These are phyloP conservation scores for Sepioteuthis lessoniana DNA, from an alignment of 2,888 invertebrate genomes.

Conservation along the genomic window DNA sequence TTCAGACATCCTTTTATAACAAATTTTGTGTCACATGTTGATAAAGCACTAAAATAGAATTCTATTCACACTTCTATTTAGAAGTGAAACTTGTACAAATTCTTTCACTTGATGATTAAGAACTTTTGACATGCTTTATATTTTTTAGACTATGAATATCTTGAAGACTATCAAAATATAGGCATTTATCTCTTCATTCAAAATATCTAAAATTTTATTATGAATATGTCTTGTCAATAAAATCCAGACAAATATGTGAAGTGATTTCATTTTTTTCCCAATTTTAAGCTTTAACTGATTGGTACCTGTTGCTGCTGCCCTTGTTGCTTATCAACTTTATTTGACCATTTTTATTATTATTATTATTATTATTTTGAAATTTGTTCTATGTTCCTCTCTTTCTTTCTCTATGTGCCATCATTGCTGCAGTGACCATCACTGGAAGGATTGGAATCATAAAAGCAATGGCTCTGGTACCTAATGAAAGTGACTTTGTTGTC, in stretches of 20 bases:
- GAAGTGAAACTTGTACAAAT: too few species aligned
- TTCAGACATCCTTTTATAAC: too few species aligned
- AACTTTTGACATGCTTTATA: neutral
- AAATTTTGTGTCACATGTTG: too few species aligned
- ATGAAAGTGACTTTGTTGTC: neutral
- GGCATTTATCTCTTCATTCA: neutral
- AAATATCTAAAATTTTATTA: neutral
- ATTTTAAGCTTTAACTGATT: neutral
- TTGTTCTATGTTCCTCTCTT: neutral
- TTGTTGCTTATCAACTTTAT: neutral
- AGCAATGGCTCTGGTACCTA: neutral
- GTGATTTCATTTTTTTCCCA: neutral
- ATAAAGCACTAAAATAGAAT: too few species aligned
- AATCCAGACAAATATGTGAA: neutral
- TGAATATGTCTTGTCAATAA: neutral
- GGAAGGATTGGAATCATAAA: neutral
- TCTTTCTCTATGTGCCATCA: neutral
- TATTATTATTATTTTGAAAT: neutral
- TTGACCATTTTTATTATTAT: conserved; percentile 8
- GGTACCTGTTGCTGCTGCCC: neutral
- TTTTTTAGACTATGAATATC: neutral
- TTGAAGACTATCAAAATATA: neutral
- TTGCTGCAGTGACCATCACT: neutral
- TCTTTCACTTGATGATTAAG: neutral
- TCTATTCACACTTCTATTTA: too few species aligned